Percentiles rank a stretch among this genome's conserved stretches.
Conservation (phyloP, 2,888 invertebrate genomes). For the Merodon equestris region DNA sequence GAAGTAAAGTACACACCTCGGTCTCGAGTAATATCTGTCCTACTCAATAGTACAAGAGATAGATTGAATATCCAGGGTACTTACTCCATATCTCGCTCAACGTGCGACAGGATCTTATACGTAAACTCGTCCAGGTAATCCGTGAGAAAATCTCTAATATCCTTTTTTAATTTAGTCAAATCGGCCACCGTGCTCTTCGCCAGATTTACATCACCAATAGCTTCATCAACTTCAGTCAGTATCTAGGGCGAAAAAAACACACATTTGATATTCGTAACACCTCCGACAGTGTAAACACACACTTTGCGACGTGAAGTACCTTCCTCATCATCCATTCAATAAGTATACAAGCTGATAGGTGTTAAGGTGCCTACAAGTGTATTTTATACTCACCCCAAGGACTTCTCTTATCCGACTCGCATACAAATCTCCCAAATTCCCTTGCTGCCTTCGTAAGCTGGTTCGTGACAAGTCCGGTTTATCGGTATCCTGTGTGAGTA, state of each 20-base stretch:
- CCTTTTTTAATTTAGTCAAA: conserved; percentile 75
- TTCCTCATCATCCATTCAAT: background rate
- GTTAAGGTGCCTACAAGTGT: background rate
- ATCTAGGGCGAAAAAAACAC: conserved; percentile 71
- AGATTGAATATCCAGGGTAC: conserved; percentile 44
- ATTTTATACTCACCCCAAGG: conserved; percentile 73
- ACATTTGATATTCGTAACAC: conserved; percentile 39
- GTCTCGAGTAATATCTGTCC: too few species aligned
- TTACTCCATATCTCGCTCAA: conserved; percentile 79
- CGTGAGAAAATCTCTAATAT: conserved; percentile 75
- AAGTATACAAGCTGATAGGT: conserved; percentile 1
- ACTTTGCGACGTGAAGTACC: background rate
- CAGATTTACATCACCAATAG: conserved; percentile 71
- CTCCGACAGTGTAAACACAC: conserved; percentile 5
- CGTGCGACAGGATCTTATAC: conserved; percentile 77
- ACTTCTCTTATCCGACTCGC: conserved; percentile 76
- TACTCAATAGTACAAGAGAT: background rate
- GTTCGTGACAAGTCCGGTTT: conserved; percentile 75
- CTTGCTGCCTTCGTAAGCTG: conserved; percentile 75
- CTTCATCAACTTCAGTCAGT: conserved; percentile 76
- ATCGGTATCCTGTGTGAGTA: conserved; percentile 77
- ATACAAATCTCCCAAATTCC: conserved; percentile 77
- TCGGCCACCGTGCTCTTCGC: conserved; percentile 73
- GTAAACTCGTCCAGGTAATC: conserved; percentile 78
- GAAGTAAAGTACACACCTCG: too few species aligned